These are phyloP conservation scores for Drosophila seguyi DNA, from an alignment of 1,140 invertebrate genomes.

Conservation along the genomic window DNA sequence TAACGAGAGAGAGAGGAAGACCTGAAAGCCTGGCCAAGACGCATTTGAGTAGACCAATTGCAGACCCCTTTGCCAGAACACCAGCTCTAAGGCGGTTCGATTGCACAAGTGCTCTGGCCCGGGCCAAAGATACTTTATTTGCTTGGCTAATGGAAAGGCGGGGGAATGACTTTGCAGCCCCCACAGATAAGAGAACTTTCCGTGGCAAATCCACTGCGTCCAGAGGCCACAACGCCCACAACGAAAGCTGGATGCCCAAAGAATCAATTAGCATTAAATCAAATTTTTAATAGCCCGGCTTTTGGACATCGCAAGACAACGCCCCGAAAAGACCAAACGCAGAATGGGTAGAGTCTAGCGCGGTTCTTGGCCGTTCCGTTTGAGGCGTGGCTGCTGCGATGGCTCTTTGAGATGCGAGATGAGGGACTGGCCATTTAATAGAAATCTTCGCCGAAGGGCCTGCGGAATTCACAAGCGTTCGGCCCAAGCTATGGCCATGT, in stretches of 20 bases:
- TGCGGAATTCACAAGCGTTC: conserved; percentile 14
- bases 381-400: conserved; percentile 31
- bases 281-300: conserved; percentile 57
- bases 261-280: conserved; percentile 82
- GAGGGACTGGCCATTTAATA: conserved; percentile 26
- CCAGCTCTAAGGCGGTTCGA: conserved; percentile 33
- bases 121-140: conserved; percentile 48
- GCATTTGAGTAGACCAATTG: conserved; percentile 29
- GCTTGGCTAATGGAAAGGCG: conserved; percentile 59
- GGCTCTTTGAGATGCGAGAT: conserved; percentile 24
- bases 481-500: conserved; percentile 1
- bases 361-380: conserved; percentile 9
- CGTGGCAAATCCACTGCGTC: conserved; percentile 25
- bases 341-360: not conserved
- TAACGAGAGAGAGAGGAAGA: not conserved
- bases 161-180: conserved; percentile 14
- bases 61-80: conserved; percentile 11
- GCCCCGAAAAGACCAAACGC: not conserved
- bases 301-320: conserved; percentile 16
- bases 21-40: conserved; percentile 6
- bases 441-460: conserved; percentile 32
- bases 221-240: conserved; percentile 53
- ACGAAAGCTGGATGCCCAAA: conserved; percentile 24
- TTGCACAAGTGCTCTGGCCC: conserved; percentile 50
- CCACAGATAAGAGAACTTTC: conserved; percentile 49